A percentile compares a stretch with the other conserved stretches of the same genome.
These are phyloP conservation scores for Epirrita christyi DNA, from an alignment of 2,888 invertebrate species.

Conservation along the genomic window DNA sequence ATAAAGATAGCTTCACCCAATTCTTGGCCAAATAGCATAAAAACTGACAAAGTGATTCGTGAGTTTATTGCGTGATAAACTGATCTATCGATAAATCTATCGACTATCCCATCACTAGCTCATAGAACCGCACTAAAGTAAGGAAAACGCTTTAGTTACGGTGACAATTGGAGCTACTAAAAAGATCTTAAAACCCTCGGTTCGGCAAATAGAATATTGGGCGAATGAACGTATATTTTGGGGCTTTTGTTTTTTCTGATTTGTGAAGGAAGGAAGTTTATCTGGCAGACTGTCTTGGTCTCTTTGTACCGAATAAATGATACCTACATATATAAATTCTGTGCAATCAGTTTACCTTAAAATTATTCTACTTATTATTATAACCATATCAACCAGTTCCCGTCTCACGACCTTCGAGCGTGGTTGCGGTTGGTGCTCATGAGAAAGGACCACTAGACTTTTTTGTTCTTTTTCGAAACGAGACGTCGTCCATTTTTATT, in stretches of 20 bases:
- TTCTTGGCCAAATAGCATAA: not conserved
- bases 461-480: too few species aligned
- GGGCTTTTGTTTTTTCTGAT: not conserved
- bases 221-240: not conserved
- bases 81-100: conserved; percentile 3
- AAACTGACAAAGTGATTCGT: not conserved
- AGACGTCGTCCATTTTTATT: too few species aligned
- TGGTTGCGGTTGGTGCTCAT: too few species aligned
- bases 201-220: conserved; percentile 16
- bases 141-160: conserved; percentile 22
- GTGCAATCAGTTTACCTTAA: too few species aligned
- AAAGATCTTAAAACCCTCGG: conserved; percentile 14
- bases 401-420: too few species aligned
- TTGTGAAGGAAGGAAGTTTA: too few species aligned
- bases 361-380: too few species aligned
- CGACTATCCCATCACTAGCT: conserved; percentile 18
- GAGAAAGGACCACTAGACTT: too few species aligned
- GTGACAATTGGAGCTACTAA: conserved; percentile 22
- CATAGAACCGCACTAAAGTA: conserved; percentile 4
- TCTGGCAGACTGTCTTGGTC: too few species aligned
- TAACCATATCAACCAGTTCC: too few species aligned
- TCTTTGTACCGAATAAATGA: too few species aligned
- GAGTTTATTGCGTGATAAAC: not conserved
- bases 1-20: not conserved
- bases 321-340: too few species aligned